Evolutionary conservation across 1,140 invertebrate genomes (phyloP).

Genomic region (Heliothis virescens): DNA sequence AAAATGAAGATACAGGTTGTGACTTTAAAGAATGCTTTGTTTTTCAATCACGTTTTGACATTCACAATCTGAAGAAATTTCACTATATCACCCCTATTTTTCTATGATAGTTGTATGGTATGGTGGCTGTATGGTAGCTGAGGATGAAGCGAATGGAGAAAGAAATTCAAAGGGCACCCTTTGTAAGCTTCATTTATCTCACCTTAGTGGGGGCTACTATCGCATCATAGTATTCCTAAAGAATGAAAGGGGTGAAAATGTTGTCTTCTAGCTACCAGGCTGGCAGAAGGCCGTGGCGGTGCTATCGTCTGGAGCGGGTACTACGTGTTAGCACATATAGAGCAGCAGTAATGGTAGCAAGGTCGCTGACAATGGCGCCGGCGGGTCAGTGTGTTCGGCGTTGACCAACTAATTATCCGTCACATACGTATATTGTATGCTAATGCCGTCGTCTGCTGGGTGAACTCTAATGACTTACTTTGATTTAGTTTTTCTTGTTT

Average conservation of each 20-base stretch:
- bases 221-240: neutral
- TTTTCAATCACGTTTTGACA: too few relatives aligned
- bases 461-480: slow-evolving; percentile 38
- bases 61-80: too few relatives aligned
- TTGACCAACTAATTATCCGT: slow-evolving; percentile 64
- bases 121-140: too few relatives aligned
- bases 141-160: too few relatives aligned
- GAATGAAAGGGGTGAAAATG: neutral
- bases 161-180: too few relatives aligned
- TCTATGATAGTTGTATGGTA: too few relatives aligned
- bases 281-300: neutral
- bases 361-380: slow-evolving; percentile 57
- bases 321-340: slow-evolving; percentile 34
- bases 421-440: slow-evolving; percentile 42
- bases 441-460: slow-evolving; percentile 32
- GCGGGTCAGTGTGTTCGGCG: slow-evolving; percentile 58
- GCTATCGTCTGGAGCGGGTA: slow-evolving; percentile 35
- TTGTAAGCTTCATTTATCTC: too few relatives aligned
- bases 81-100: too few relatives aligned
- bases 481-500: slow-evolving; percentile 18
- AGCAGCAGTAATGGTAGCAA: slow-evolving; percentile 53
- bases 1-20: too few relatives aligned
- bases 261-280: slow-evolving; percentile 3
- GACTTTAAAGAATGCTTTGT: too few relatives aligned
- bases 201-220: too few relatives aligned